These are phyloP conservation scores for Oligia fasciuncula DNA, from an alignment of 2,888 invertebrate genomes.

Conservation along the genomic window DNA sequence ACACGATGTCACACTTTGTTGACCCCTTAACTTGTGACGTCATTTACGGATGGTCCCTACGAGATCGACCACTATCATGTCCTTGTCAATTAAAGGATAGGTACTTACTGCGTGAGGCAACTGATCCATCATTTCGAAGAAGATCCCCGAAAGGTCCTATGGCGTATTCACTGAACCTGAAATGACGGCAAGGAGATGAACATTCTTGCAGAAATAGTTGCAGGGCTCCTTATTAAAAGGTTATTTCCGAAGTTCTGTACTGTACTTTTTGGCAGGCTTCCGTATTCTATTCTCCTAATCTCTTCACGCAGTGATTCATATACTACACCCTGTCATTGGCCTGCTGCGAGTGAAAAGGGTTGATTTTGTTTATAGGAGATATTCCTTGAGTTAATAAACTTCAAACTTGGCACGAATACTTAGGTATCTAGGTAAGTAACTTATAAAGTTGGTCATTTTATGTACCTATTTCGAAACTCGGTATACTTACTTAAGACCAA, in stretches of 20 bases:
- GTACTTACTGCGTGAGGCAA: slow-evolving; percentile 27
- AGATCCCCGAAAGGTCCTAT: background rate
- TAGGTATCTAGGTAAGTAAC: too few species aligned
- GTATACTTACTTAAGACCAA: too few species aligned
- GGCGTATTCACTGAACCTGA: slow-evolving; percentile 7
- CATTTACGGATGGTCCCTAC: background rate
- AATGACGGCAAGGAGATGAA: background rate
- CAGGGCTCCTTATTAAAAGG: background rate
- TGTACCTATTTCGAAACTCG: too few species aligned
- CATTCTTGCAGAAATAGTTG: background rate
- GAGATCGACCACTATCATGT: background rate
- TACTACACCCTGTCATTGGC: too few species aligned
- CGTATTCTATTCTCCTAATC: too few species aligned
- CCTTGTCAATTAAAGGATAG: background rate
- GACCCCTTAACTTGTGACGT: background rate
- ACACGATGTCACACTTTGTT: background rate
- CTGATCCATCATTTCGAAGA: background rate
- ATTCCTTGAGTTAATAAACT: too few species aligned
- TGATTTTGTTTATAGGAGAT: too few species aligned
- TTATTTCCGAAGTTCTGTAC: too few species aligned
- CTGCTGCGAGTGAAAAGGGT: too few species aligned
- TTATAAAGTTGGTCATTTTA: too few species aligned
- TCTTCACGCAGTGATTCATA: background rate
- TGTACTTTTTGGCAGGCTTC: too few species aligned
- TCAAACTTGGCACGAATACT: too few species aligned